Evolutionary conservation across 2,888 invertebrate genomes (phyloP), one percentile per base, ranked within the genome.

Genomic region (Cylindroiulus punctatus): DNA sequence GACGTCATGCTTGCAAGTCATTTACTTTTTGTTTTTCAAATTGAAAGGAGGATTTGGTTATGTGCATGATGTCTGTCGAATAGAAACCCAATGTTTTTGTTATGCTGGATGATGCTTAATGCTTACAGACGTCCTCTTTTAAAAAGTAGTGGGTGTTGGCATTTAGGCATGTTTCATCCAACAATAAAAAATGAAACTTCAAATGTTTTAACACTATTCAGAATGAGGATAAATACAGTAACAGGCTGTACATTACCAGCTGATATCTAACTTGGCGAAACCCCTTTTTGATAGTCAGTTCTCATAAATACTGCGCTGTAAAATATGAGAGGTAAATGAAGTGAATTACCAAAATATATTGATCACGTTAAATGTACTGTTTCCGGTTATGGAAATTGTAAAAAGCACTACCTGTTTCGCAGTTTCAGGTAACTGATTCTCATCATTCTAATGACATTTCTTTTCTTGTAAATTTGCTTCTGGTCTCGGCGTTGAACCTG

Each of bases 141-240:
- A 57, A 22, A 57, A 57, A 57, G n/a, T 22, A 22, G 57, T 57
- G 57, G 57, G 57, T 57, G 57, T 57, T 57, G 22, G n/a, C 57
- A n/a, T 57, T 57, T 22, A 22, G 57, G 14, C 22, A 7, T 57
- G 8, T 22, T 22, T 22, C 8, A 10, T 5, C 57, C 57, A 57
- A 22, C 22, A 57, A 57, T 22, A 57, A 57, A n/a, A 57, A 57
- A 57, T 22, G 22, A 57, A 22, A 57, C 57, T 57, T 57, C 5
- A 19, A 22, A 57, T 17, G 22, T 52, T 22, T 22, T 57, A 8
- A 22, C 22, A 17, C 47, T 47, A 17, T 47, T 47, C 17, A 7
- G 4, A 57, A 22, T 57, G 57, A 57, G 57, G 57, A 22, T 22
- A 57, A 57, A 22, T 57, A 57, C 22, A 22, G 22, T 57, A 57